phyloP scores from a whole-genome alignment of 1,140 invertebrate genomes.

The Orchesella cincta region DNA sequence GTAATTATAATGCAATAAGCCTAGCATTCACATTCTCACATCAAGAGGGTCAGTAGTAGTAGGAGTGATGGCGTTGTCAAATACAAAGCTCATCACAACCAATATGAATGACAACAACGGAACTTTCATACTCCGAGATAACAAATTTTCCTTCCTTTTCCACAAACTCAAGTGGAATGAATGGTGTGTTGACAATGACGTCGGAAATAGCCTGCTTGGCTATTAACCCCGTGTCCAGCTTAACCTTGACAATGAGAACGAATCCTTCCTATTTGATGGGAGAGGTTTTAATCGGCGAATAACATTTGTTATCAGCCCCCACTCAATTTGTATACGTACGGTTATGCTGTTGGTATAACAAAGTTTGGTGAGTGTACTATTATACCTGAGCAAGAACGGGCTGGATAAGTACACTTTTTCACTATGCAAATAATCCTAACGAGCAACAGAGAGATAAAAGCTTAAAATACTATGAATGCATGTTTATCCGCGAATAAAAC shows the following conservation, averaged over 20 bases:
- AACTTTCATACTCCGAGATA: not conserved
- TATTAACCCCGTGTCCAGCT: constrained; percentile 27
- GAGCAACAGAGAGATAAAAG: not conserved
- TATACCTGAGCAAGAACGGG: no score
- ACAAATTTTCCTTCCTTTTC: not conserved
- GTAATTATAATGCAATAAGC: no score
- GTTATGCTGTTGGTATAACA: no score
- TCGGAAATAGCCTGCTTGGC: constrained; percentile 17
- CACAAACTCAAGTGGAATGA: not conserved
- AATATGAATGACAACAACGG: constrained; percentile 17
- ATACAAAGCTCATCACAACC: not conserved
- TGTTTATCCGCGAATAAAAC: no score
- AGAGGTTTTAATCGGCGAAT: no score
- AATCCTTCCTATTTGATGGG: not conserved
- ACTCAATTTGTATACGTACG: no score
- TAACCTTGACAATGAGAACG: constrained; percentile 19
- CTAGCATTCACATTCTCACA: not conserved
- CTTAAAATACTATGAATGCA: not conserved
- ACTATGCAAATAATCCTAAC: not conserved
- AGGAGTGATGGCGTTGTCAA: not conserved
- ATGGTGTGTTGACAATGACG: constrained; percentile 21
- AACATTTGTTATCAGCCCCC: no score
- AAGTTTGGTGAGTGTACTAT: no score
- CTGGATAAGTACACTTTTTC: not conserved
- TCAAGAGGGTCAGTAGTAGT: constrained; percentile 28